Evolutionary conservation across 2,113 vertebrate species (phyloP).

Genomic region (Trematocara macrostoma): DNA sequence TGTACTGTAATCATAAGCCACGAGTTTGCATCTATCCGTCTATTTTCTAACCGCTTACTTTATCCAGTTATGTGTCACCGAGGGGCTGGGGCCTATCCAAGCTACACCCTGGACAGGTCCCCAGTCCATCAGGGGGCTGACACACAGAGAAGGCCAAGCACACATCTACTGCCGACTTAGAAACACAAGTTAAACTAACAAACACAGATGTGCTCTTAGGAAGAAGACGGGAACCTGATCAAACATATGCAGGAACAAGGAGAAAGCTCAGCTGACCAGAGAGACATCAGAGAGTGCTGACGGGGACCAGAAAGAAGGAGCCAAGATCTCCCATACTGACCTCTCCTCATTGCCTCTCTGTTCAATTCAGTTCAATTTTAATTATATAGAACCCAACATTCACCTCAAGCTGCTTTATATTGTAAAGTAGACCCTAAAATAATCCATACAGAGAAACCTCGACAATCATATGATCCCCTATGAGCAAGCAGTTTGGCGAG

Average conservation of each 20-base stretch:
- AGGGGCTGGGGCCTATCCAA: neutral
- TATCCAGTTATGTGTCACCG: neutral
- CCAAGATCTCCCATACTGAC: neutral
- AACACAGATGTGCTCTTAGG: neutral
- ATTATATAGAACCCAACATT: neutral
- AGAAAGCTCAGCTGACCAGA: neutral
- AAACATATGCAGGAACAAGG: neutral
- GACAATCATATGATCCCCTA: neutral
- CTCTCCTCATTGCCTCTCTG: neutral
- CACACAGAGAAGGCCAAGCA: neutral
- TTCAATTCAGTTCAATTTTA: neutral
- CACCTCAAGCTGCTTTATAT: fast-evolving
- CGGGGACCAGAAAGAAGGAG: neutral
- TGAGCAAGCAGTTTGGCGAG: neutral
- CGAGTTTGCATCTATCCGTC: neutral
- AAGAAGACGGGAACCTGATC: neutral
- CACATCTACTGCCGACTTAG: neutral
- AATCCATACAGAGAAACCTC: neutral
- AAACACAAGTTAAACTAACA: neutral
- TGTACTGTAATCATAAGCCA: neutral
- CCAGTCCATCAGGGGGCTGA: neutral
- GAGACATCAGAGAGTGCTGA: neutral
- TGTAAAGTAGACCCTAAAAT: neutral
- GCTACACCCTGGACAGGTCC: neutral
- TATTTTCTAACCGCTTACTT: neutral